phyloP scores from a whole-genome alignment of 2,797 vertebrate genomes.

The Melopsittacus undulatus region DNA sequence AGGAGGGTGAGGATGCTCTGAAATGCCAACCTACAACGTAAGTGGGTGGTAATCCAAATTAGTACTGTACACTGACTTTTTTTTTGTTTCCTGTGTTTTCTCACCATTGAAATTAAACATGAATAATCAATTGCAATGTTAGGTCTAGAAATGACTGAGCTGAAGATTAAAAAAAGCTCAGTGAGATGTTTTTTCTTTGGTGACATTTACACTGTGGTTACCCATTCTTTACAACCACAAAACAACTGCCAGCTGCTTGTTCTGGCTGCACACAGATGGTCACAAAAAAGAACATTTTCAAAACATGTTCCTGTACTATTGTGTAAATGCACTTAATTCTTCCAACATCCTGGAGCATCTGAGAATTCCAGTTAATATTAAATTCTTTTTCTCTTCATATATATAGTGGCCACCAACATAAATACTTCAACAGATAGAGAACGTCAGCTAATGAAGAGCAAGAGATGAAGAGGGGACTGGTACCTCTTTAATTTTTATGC shows the following conservation, averaged over 20 bases:
- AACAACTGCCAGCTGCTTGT: not conserved
- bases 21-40: not conserved
- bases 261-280: not conserved
- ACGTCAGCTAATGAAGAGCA: not conserved
- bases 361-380: not conserved
- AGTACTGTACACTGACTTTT: not conserved
- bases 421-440: not conserved
- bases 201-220: not conserved
- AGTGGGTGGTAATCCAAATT: not conserved
- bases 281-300: not conserved
- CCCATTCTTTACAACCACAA: not conserved
- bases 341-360: rapidly evolving
- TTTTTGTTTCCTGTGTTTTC: not conserved
- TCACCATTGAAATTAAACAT: not conserved
- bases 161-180: not conserved
- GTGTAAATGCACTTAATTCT: not conserved
- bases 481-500: not conserved
- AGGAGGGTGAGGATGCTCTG: not conserved
- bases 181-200: not conserved
- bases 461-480: not conserved
- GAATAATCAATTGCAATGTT: not conserved
- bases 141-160: not conserved
- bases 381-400: not conserved
- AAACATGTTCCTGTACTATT: not conserved
- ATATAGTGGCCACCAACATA: not conserved